A percentile compares a stretch with the other conserved stretches of the same genome.
Evolutionary conservation across 2,113 vertebrate species (phyloP).

Genomic region (Solea senegalensis): DNA sequence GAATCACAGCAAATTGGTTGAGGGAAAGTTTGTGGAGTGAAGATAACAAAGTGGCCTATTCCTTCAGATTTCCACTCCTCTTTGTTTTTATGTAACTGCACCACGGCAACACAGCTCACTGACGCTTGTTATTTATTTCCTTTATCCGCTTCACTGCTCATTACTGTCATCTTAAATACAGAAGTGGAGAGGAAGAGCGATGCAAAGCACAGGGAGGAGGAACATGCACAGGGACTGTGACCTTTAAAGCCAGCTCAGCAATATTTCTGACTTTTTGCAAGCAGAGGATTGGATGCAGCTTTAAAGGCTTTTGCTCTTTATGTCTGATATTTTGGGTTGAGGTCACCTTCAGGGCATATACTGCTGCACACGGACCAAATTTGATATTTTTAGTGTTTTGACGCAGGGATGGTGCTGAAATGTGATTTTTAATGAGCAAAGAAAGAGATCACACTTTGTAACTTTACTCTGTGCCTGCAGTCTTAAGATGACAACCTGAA

Average conservation of each 20-base stretch:
- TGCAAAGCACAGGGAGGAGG: slow-evolving; percentile 1
- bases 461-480: no score
- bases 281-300: slow-evolving; percentile 39
- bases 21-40: slow-evolving; percentile 7
- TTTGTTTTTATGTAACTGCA: slow-evolving; percentile 32
- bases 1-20: neutral
- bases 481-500: no score
- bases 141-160: slow-evolving; percentile 56
- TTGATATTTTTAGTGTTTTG: neutral
- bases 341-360: slow-evolving; percentile 34
- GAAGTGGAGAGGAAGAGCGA: slow-evolving; percentile 17
- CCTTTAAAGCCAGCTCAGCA: slow-evolving; percentile 39
- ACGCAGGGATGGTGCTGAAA: neutral
- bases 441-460: neutral
- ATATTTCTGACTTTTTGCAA: slow-evolving; percentile 34
- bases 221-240: neutral
- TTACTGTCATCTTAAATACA: slow-evolving; percentile 63
- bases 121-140: slow-evolving; percentile 53
- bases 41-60: slow-evolving; percentile 27
- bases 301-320: slow-evolving; percentile 23
- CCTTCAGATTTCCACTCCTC: slow-evolving; percentile 19
- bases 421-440: neutral
- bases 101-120: slow-evolving; percentile 35
- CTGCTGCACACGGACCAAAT: slow-evolving; percentile 7
- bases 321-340: slow-evolving; percentile 30